Conservation (phyloP, 2,797 vertebrate species). For the Moxostoma hubbsi region DNA sequence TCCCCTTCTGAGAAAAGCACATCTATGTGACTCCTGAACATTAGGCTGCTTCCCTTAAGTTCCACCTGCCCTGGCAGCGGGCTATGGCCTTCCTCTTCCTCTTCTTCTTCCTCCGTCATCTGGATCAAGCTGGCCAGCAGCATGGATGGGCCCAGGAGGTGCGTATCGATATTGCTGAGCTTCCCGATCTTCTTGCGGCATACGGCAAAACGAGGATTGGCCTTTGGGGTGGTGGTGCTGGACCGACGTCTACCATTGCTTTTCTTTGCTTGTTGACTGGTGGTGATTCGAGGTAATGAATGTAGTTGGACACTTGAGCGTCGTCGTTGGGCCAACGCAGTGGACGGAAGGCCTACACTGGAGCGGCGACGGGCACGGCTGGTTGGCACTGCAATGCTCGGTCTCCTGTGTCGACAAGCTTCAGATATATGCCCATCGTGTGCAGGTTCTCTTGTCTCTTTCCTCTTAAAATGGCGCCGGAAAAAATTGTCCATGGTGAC, state of each 20-base stretch:
- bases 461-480: conserved; percentile 87
- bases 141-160: conserved; percentile 81
- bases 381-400: conserved; percentile 79
- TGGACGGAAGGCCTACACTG: conserved; percentile 81
- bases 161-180: conserved; percentile 71
- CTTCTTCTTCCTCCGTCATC: conserved; percentile 74
- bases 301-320: conserved; percentile 76
- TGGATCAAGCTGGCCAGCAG: conserved; percentile 82
- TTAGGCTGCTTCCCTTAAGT: conserved; percentile 52
- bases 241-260: conserved; percentile 76
- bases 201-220: conserved; percentile 84
- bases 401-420: conserved; percentile 61
- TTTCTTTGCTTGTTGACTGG: conserved; percentile 46
- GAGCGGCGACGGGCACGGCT: conserved; percentile 87
- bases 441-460: conserved; percentile 57
- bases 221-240: conserved; percentile 82
- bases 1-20: conserved; percentile 68
- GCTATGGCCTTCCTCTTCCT: conserved; percentile 64
- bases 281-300: conserved; percentile 12
- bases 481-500: conserved; percentile 89
- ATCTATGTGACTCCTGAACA: conserved; percentile 61
- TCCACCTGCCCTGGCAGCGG: conserved; percentile 65
- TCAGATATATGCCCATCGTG: neutral
- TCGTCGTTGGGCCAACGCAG: conserved; percentile 74
- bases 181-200: conserved; percentile 64